phyloP scores from a whole-genome alignment of 2,888 invertebrate species.

The Nezara viridula region DNA sequence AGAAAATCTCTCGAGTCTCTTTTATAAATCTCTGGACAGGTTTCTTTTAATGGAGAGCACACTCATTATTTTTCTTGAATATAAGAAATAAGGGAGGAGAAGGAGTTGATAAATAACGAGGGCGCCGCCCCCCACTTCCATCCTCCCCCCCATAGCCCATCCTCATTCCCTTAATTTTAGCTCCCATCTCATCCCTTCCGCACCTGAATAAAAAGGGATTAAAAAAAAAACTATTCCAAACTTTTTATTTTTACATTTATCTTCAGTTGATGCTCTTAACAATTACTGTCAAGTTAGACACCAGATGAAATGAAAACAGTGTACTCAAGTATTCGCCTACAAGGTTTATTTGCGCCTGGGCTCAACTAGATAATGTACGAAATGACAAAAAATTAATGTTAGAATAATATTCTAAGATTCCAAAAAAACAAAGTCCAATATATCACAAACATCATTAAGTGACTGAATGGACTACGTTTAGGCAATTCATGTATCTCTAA shows the following conservation, averaged over 20 bases:
- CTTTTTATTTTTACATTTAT: background rate
- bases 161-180: constrained; percentile 33
- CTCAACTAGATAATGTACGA: too few relatives aligned
- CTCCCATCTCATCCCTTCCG: constrained; percentile 13
- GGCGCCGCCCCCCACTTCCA: background rate
- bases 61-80: constrained; percentile 55
- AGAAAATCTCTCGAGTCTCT: background rate
- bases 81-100: constrained; percentile 49
- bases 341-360: too few relatives aligned
- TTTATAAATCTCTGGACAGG: constrained; percentile 53
- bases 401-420: too few relatives aligned
- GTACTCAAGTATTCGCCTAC: too few relatives aligned
- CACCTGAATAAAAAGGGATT: constrained; percentile 22
- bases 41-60: constrained; percentile 53
- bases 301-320: background rate
- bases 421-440: too few relatives aligned
- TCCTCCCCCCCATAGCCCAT: background rate
- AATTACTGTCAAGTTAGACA: background rate
- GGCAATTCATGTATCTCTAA: too few relatives aligned
- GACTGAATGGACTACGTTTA: too few relatives aligned
- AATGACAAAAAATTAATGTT: too few relatives aligned
- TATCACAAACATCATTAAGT: too few relatives aligned
- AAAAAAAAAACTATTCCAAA: background rate
- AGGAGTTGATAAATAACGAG: constrained; percentile 52
- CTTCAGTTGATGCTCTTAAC: background rate